Conservation (phyloP, 2,113 vertebrate genomes). For the Agapornis roseicollis region DNA sequence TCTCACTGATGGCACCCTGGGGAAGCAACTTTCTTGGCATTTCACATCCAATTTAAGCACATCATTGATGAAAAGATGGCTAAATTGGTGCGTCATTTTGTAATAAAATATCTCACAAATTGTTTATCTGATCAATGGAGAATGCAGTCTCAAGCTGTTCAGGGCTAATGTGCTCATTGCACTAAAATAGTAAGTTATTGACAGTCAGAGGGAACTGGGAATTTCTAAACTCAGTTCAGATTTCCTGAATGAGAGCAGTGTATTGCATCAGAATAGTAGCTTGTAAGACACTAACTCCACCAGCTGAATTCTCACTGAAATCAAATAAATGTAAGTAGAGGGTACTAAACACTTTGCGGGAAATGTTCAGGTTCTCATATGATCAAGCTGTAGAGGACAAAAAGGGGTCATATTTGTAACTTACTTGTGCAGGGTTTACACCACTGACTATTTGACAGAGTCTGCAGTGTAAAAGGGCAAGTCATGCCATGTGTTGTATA, state of each 20-base stretch:
- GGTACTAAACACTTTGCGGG: not conserved
- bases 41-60: slow-evolving; percentile 73
- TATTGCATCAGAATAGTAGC: not conserved
- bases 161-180: slow-evolving; percentile 83
- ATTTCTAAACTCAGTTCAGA: slow-evolving; percentile 65
- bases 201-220: slow-evolving; percentile 69
- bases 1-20: slow-evolving; percentile 73
- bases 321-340: slow-evolving; percentile 10
- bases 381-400: not conserved
- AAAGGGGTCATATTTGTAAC: not conserved
- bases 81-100: slow-evolving; percentile 72
- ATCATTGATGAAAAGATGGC: slow-evolving; percentile 80
- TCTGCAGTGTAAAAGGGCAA: not conserved
- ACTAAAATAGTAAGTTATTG: slow-evolving; percentile 84
- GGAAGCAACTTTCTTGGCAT: slow-evolving; percentile 74
- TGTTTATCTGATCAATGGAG: slow-evolving; percentile 89
- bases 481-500: not conserved
- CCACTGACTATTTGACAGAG: not conserved
- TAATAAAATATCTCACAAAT: slow-evolving; percentile 82
- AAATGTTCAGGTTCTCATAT: not conserved
- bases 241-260: slow-evolving; percentile 64
- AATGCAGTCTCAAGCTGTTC: slow-evolving; percentile 81
- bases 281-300: not conserved
- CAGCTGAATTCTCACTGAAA: slow-evolving; percentile 23
- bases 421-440: not conserved